Base-by-base conservation (phyloP, 2,797 vertebrate genomes). In the Triplophysa bombifrons region DNA sequence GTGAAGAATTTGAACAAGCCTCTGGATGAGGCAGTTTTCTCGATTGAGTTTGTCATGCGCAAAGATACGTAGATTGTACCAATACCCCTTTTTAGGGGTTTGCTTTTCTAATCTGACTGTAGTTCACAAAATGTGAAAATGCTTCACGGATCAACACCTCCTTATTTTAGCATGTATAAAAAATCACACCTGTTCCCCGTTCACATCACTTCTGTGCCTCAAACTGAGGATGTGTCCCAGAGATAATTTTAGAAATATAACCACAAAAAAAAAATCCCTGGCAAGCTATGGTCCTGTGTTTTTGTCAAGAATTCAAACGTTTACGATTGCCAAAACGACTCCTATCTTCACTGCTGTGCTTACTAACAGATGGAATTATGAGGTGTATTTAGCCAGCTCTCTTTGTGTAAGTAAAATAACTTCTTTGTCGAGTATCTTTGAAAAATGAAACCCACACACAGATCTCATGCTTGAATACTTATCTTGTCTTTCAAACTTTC, bases 21-120 rank as follows among this genome's bases (percentile, higher is more conserved):
- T 2, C 86, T 83, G 20, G 93, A 95, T 16, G 87, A 91, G 73
- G 91, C 95, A 0, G 87, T 95, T 60, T 96, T 95, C 89, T 96
- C 95, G 94, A 90, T 95, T 0, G 93, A 96, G 88, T 94, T 86
- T 80, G 94, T 93, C 19, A 95, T 96, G 92, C 90, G 89, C 30
- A 94, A 94, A 68, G 94, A 94, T 0, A 94, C 94, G 4, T 30
- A 91, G 88, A 83, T 96, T 93, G 94, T 92, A 93, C 84, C 94
- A 95, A 86, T 95, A 95, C 84, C 91, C 94, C 84, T 89, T 88
- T 38, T 76, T 96, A 84, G 95, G 96, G 4, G 91, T 95, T 92
- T 3, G 88, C 68, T 1, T 92, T 95, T 73, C 16, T 46, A 30
- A 30, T 30, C 27, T 30, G 27, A 30, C 3, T 30, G 27, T 30